phyloP scores from a whole-genome alignment of 2,888 invertebrate species.

The Drosophila neutralis region DNA sequence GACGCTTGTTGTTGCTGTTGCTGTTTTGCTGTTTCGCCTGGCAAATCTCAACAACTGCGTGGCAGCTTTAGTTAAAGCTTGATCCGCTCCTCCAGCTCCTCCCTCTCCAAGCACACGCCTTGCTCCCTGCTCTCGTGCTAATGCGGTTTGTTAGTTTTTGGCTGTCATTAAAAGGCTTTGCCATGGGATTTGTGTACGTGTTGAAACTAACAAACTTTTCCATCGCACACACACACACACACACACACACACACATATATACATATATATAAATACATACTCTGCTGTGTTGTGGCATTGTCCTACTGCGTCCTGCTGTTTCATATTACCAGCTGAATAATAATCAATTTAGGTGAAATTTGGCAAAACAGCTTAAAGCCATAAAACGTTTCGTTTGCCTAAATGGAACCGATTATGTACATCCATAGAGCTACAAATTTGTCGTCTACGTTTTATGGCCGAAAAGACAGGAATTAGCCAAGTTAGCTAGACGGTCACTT shows the following conservation, averaged over 20 bases:
- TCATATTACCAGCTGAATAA: conserved; percentile 57
- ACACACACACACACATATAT: conserved; percentile 2
- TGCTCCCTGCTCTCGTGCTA: conserved; percentile 46
- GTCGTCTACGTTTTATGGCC: conserved; percentile 58
- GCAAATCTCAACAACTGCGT: conserved; percentile 71
- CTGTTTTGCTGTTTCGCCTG: conserved; percentile 33
- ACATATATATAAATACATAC: neutral
- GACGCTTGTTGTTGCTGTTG: conserved; percentile 45
- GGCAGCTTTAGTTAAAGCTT: conserved; percentile 66
- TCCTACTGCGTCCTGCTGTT: conserved; percentile 23
- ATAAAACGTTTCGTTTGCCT: conserved; percentile 61
- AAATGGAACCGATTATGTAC: conserved; percentile 63
- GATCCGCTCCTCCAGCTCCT: conserved; percentile 22
- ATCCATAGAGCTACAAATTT: conserved; percentile 66
- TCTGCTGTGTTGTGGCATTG: conserved; percentile 1
- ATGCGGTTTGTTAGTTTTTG: conserved; percentile 81
- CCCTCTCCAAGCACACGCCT: too few relatives aligned
- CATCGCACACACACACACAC: conserved; percentile 19
- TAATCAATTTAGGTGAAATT: conserved; percentile 77
- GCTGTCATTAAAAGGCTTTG: conserved; percentile 80
- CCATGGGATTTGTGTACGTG: conserved; percentile 80
- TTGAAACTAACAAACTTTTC: conserved; percentile 77
- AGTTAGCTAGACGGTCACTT: conserved; percentile 15
- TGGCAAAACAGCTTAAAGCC: conserved; percentile 76
- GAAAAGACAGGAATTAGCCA: conserved; percentile 10